Conservation (phyloP, 2,888 invertebrate species). For the Macrosoma leucophasiata region DNA sequence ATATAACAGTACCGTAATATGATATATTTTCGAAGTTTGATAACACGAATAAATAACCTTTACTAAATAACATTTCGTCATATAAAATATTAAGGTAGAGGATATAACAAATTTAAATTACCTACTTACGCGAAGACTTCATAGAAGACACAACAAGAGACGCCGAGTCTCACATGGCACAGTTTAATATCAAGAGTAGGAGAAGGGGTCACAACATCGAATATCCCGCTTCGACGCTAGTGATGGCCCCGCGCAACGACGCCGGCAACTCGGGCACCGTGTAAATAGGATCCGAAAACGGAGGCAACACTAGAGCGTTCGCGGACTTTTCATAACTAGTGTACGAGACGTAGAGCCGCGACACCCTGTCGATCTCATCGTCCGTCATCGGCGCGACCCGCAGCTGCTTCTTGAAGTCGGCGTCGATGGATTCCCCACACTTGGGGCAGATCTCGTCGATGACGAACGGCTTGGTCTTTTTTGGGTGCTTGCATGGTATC, state of each 20-base stretch:
- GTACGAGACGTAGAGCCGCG: constrained; percentile 53
- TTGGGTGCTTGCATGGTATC: constrained; percentile 43
- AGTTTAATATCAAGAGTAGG: constrained; percentile 13
- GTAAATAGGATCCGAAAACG: constrained; percentile 59
- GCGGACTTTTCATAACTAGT: constrained; percentile 52
- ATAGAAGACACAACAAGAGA: constrained; percentile 12
- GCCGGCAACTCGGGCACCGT: constrained; percentile 51
- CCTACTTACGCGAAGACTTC: constrained; percentile 14
- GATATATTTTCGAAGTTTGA: too few relatives aligned
- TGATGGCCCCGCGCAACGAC: constrained; percentile 46
- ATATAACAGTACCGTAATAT: too few relatives aligned
- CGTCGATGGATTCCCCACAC: constrained; percentile 50
- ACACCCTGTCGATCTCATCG: constrained; percentile 53
- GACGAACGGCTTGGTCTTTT: constrained; percentile 36
- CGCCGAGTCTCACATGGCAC: constrained; percentile 30
- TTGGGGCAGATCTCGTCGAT: constrained; percentile 52
- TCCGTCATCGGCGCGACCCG: constrained; percentile 53
- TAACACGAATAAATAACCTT: too few relatives aligned
- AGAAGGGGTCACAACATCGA: constrained; percentile 34
- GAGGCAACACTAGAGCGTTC: constrained; percentile 52
- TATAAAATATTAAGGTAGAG: constrained; percentile 1
- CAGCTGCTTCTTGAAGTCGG: constrained; percentile 52
- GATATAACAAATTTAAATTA: neutral
- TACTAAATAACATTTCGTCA: too few relatives aligned
- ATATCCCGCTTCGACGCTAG: constrained; percentile 45